Evolutionary conservation across 2,888 invertebrate genomes (phyloP), one percentile per base, ranked within the genome.

Genomic region (Itoplectis maculator): DNA sequence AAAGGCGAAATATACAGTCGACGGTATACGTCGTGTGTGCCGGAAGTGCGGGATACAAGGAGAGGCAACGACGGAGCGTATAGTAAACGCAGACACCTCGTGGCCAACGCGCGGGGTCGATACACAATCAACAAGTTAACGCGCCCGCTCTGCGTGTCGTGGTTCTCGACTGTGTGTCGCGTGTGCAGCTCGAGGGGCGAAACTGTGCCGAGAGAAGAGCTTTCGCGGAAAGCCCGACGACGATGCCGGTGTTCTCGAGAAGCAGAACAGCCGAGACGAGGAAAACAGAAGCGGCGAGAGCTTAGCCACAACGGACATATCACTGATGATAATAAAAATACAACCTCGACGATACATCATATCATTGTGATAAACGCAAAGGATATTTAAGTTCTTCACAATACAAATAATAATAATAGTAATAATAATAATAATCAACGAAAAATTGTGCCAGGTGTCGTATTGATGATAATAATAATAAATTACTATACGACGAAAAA

Each of bases 291-390:
- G 20, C 9, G 23, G 11, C 3, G 9, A 54, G 23, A 23, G 23
- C 23, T 11, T 23, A 23, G 4, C 23, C 4, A n/a, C n/a, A 11
- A 23, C 23, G 11, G 9, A 23, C 5, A 20, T 20, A 9, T 9
- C 29, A 29, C 5, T 29, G 29, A 29, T 29, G 5, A 29, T 5
- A 29, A 5, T 5, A 29, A 29, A 29, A 29, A 29, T 29, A 5
- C 29, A 29, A 29, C 29, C 29, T 29, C 29, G 29, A 29, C 29
- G 13, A 47, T 47, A 47, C 42, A n/a, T n/a, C 47, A 45, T 42
- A 51, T 66, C 11, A 74, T 69, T 68, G 79, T 79, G 73, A 79
- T 79, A 56, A 73, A 37, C 40, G 23, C 47, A 29, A 45, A 45
- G 45, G 70, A 70, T 74, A 40, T 74, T 69, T 15, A 37, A n/a